These are phyloP conservation scores for Spheniscus mendiculus DNA, from an alignment of 2,113 vertebrate species.

Conservation along the genomic window DNA sequence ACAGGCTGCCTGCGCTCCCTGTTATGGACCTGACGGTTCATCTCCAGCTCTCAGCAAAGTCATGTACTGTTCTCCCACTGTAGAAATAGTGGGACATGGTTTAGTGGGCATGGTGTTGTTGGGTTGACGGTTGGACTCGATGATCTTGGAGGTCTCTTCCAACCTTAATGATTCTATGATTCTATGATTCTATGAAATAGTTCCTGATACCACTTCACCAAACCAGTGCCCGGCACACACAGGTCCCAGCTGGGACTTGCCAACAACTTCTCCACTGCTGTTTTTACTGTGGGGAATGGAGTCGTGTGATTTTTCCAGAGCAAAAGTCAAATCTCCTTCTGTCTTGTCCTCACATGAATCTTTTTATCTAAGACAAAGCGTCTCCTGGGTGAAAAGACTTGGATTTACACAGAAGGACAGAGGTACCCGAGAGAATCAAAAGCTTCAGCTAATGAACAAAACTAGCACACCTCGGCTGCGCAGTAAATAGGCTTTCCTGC, in stretches of 20 bases:
- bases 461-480: accelerated
- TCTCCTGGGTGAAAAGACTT: neutral
- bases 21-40: neutral
- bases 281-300: accelerated
- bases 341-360: neutral
- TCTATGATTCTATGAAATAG: too few relatives aligned
- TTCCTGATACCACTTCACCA: neutral
- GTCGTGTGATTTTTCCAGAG: neutral
- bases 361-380: neutral
- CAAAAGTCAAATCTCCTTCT: neutral
- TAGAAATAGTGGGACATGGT: neutral
- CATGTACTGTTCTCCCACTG: neutral
- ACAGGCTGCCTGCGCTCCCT: neutral
- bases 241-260: too few relatives aligned
- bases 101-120: too few relatives aligned
- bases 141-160: too few relatives aligned
- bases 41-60: neutral
- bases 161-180: too few relatives aligned
- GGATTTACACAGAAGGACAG: neutral
- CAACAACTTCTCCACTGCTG: neutral
- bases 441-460: neutral
- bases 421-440: neutral
- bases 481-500: neutral
- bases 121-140: too few relatives aligned
- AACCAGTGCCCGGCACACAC: neutral